Percentiles rank a stretch among this genome's conserved stretches.
These are phyloP conservation scores for Falco peregrinus DNA, from an alignment of 2,797 vertebrate genomes.

Conservation along the genomic window DNA sequence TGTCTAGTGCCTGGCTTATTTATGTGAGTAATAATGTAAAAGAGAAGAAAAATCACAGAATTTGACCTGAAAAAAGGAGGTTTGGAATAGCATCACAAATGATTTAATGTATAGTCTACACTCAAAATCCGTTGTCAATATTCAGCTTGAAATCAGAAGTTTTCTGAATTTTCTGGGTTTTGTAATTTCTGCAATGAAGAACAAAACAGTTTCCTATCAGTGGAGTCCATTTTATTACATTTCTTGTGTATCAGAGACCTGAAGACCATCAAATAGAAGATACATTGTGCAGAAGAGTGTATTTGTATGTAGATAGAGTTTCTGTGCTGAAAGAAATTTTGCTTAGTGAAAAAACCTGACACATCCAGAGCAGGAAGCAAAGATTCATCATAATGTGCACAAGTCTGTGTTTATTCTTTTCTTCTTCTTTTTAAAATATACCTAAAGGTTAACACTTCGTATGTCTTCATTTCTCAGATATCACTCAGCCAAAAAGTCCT, in stretches of 20 bases:
- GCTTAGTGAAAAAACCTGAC: neutral
- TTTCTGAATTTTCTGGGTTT: neutral
- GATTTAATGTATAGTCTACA: neutral
- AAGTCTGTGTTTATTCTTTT: neutral
- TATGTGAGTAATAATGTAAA: neutral
- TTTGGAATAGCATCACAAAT: neutral
- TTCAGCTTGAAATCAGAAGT: neutral
- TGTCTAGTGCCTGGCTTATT: neutral
- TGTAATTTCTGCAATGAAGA: neutral
- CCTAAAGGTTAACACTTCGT: neutral
- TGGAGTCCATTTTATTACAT: neutral
- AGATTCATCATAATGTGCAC: neutral
- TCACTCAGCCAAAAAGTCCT: neutral
- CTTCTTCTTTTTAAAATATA: neutral
- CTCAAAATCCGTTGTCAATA: neutral
- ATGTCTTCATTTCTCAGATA: neutral
- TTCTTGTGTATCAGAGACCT: neutral
- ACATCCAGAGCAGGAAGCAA: neutral
- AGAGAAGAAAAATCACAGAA: neutral
- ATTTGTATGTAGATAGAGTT: neutral
- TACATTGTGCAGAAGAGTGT: accelerated
- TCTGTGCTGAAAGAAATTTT: neutral
- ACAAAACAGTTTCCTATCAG: neutral
- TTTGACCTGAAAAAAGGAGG: neutral
- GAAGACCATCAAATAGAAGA: neutral